A percentile compares a stretch with the other conserved stretches of the same genome.
These are phyloP conservation scores for Heliconius ismenius DNA, from an alignment of 2,888 invertebrate species.

Conservation along the genomic window DNA sequence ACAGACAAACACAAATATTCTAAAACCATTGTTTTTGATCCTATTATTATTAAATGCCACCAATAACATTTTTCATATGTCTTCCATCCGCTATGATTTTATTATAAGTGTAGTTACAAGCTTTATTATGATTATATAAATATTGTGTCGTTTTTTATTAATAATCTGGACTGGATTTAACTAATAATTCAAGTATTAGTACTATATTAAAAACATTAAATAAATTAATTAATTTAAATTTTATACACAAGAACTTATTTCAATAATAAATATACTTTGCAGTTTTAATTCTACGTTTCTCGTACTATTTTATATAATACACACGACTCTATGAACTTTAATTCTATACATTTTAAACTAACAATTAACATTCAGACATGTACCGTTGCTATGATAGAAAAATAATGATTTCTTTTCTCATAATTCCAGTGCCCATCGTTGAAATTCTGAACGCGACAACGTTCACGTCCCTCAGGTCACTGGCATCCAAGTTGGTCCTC, in stretches of 20 bases:
- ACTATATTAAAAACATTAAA: too few species aligned
- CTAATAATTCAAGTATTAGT: too few species aligned
- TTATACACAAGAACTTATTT: background rate
- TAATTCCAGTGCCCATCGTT: constrained; percentile 72
- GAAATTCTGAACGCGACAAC: constrained; percentile 76
- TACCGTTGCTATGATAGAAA: constrained; percentile 1
- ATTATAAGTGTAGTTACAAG: too few species aligned
- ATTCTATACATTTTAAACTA: background rate
- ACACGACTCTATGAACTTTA: background rate
- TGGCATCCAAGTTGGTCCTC: constrained; percentile 74
- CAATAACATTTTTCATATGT: too few species aligned
- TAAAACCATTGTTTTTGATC: too few species aligned
- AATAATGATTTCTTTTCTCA: constrained; percentile 31
- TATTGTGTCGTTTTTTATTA: background rate
- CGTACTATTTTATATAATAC: too few species aligned
- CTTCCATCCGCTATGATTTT: too few species aligned
- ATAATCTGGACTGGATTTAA: background rate
- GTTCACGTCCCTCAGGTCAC: constrained; percentile 71
- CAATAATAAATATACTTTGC: background rate
- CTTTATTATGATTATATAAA: background rate
- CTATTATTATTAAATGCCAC: too few species aligned
- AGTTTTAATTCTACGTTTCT: background rate
- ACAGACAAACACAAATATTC: too few species aligned
- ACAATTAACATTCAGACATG: background rate
- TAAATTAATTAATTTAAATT: background rate